Evolutionary conservation across 2,888 invertebrate species (phyloP), one percentile per base, ranked within the genome.

Genomic region (Argyra leucocephala): DNA sequence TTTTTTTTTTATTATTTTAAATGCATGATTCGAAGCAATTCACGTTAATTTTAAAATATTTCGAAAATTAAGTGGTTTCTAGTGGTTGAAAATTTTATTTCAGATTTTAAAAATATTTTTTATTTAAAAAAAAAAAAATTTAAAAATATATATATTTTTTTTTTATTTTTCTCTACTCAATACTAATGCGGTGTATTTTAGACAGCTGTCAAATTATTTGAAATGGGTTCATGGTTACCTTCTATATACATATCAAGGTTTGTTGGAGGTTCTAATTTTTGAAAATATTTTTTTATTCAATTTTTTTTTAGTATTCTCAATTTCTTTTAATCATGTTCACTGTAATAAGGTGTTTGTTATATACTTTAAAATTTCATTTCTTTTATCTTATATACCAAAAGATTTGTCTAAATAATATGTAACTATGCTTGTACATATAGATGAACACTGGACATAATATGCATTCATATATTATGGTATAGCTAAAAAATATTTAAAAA

Each of bases 201-300:
- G 78, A 78, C 79, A 78, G 79, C 80, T 79, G 80, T 80, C 79
- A 79, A 79, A 78, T 78, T 72, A 76, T 79, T 80, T 79, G 80
- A 79, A 75, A 79, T 79, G 78, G 79, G 79, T 79, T 74, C 74
- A 48, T n/a, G 15, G n/a, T 48, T 48, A 48, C 48, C 18, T 48
- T 48, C 48, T 48, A 18, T 48, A 48, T 18, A n/a, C 18, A 48
- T 48, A 48, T 31, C 10, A 31, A 31, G 31, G n/a, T 48, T 48
- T 48, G 48, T 48, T 48, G 48, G n/a, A 48, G 48, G 48, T 48
- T 48, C n/a, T 48, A 18, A 18, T 15, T 48, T 48, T 15, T 18
- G 12, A 48, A 48, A 6, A 48, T 18, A 18, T 48, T 48, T 18
- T 9, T 48, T 48, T 31, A 31, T 31, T 48, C 12, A 10, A 2